A percentile compares a stretch with the other conserved stretches of the same genome.
Conservation (phyloP, 2,113 vertebrate genomes). For the Oncorhynchus tshawytscha region DNA sequence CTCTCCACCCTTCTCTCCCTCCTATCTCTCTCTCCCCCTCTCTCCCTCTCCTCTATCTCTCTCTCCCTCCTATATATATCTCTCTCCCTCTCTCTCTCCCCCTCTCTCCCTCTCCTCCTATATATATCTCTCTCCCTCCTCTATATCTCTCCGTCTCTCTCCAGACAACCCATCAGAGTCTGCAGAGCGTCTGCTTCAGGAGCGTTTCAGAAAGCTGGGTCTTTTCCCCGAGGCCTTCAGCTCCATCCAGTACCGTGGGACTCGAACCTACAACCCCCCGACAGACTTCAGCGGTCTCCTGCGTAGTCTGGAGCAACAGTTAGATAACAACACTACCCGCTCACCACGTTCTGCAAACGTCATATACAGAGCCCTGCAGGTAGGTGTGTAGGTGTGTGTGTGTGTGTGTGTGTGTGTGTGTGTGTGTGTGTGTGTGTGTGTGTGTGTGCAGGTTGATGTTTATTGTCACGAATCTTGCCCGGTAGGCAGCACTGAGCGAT, state of each 20-base stretch:
- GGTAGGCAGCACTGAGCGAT: too few species aligned
- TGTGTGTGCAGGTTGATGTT: too few species aligned
- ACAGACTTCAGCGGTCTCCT: conserved; percentile 95
- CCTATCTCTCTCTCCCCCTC: too few species aligned
- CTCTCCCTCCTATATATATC: too few species aligned
- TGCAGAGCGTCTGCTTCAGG: conserved; percentile 92
- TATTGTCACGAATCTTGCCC: too few species aligned
- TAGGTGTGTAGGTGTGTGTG: conserved; percentile 44
- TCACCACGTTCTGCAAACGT: conserved; percentile 91
- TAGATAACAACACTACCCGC: conserved; percentile 95
- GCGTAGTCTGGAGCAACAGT: conserved; percentile 86
- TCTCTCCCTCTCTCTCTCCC: background rate
- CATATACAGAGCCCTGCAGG: conserved; percentile 94
- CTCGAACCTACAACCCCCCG: conserved; percentile 94
- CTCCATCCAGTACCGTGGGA: conserved; percentile 95
- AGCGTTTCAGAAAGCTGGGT: conserved; percentile 92
- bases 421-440: too few species aligned
- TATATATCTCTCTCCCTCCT: too few species aligned
- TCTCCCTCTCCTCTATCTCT: too few species aligned
- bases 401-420: too few species aligned
- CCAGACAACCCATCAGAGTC: conserved; percentile 88
- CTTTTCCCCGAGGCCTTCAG: conserved; percentile 98
- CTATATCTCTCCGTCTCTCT: background rate
- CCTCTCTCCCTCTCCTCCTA: too few species aligned
- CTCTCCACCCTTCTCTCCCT: too few species aligned